phyloP scores from a whole-genome alignment of 2,888 invertebrate genomes.

The Drosophila subsilvestris region DNA sequence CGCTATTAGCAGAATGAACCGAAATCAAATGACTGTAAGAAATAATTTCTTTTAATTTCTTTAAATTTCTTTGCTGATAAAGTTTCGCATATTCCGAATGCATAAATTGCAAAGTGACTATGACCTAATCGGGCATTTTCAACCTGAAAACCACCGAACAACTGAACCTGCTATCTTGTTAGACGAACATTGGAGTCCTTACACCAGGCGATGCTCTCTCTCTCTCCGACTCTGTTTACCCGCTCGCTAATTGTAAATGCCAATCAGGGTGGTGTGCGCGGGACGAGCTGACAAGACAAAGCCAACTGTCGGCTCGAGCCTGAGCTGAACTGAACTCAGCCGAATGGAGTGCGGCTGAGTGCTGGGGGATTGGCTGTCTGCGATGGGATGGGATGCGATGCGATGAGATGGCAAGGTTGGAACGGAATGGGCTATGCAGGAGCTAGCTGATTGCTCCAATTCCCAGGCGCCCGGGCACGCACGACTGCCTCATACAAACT shows the following conservation, averaged over 20 bases:
- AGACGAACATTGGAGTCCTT: neutral
- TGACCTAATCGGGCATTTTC: neutral
- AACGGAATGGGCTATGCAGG: constrained; percentile 30
- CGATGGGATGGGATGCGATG: neutral
- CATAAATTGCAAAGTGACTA: neutral
- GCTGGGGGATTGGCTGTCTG: constrained; percentile 28
- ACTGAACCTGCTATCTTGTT: neutral
- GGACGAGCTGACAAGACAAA: constrained; percentile 51
- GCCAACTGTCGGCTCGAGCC: constrained; percentile 42
- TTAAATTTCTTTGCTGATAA: no score
- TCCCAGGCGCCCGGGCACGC: constrained; percentile 75
- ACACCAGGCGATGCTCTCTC: constrained; percentile 53
- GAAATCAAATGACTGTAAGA: no score
- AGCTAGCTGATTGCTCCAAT: constrained; percentile 76
- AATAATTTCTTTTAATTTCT: no score
- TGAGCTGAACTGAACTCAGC: constrained; percentile 14
- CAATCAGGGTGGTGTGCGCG: constrained; percentile 73
- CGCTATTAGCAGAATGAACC: no score
- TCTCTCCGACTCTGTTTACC: constrained; percentile 72
- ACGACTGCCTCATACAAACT: constrained; percentile 82
- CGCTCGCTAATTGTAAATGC: constrained; percentile 83
- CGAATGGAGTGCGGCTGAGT: constrained; percentile 17
- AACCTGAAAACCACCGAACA: neutral
- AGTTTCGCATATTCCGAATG: neutral
- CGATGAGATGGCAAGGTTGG: constrained; percentile 5